Evolutionary conservation across 1,140 invertebrate genomes (phyloP).

Genomic region (Drosophila guanche): DNA sequence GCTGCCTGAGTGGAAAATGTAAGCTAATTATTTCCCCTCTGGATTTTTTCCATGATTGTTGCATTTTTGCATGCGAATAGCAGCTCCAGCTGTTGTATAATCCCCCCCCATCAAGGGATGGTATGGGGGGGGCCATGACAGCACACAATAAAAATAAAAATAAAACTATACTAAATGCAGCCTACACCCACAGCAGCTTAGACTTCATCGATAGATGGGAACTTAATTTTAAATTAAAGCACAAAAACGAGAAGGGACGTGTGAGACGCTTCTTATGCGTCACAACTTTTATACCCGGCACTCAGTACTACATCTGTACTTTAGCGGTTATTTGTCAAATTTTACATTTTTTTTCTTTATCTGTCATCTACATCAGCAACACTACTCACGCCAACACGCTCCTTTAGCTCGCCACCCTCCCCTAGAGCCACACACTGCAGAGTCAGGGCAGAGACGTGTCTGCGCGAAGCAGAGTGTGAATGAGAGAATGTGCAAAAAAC

Average conservation of each 20-base stretch:
- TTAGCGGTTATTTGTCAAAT: too few species aligned
- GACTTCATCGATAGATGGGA: slow-evolving; percentile 8
- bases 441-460: too few species aligned
- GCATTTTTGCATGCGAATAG: slow-evolving; percentile 28
- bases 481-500: too few species aligned
- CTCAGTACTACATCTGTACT: too few species aligned
- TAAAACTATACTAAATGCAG: neutral
- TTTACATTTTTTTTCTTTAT: too few species aligned
- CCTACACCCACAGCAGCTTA: slow-evolving; percentile 5
- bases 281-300: too few species aligned
- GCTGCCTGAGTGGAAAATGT: slow-evolving; percentile 58
- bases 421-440: too few species aligned
- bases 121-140: slow-evolving; percentile 18
- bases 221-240: slow-evolving; percentile 31
- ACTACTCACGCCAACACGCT: too few species aligned
- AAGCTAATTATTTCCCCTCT: slow-evolving; percentile 64
- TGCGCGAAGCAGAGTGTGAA: too few species aligned
- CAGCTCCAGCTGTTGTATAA: slow-evolving; percentile 1
- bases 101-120: slow-evolving; percentile 4
- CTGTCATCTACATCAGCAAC: too few species aligned
- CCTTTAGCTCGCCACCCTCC: too few species aligned
- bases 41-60: slow-evolving; percentile 18
- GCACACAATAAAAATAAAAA: slow-evolving; percentile 8
- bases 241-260: neutral
- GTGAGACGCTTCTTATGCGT: too few species aligned